Conservation (phyloP, 2,888 invertebrate species). For the Eledona agricola region DNA sequence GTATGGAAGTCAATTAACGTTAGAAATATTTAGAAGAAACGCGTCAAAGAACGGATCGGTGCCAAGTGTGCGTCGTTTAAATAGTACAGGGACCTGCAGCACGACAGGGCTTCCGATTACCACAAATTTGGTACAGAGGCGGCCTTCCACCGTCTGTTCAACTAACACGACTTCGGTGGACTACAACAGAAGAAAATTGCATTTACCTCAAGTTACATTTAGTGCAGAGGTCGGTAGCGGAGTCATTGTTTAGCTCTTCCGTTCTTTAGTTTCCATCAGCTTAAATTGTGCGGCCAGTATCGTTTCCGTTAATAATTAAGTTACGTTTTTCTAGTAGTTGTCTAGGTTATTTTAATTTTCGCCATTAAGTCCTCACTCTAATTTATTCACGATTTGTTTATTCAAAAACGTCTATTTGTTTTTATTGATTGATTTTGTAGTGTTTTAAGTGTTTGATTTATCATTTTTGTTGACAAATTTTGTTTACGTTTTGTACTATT, state of each 20-base stretch:
- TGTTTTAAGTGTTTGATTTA: constrained; percentile 34
- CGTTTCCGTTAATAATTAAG: constrained; percentile 21
- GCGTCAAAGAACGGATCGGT: constrained; percentile 62
- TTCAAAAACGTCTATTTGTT: constrained; percentile 41
- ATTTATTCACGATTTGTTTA: constrained; percentile 62
- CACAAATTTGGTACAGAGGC: constrained; percentile 55
- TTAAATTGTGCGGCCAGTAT: constrained; percentile 28
- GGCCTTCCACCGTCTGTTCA: constrained; percentile 78
- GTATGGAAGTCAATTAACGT: constrained; percentile 73
- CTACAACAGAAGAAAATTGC: constrained; percentile 69
- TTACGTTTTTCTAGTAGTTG: constrained; percentile 50
- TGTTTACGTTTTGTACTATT: constrained; percentile 40
- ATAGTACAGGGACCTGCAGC: constrained; percentile 42
- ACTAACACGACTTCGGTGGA: constrained; percentile 66
- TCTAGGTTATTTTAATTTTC: constrained; percentile 64
- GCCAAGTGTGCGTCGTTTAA: constrained; percentile 48
- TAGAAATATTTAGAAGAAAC: constrained; percentile 77
- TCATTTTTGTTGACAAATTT: constrained; percentile 37
- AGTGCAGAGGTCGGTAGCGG: constrained; percentile 92
- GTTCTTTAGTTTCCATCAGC: constrained; percentile 69
- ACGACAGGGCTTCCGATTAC: constrained; percentile 49
- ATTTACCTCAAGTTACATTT: constrained; percentile 85
- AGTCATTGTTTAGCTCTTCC: constrained; percentile 73
- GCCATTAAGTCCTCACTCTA: constrained; percentile 68
- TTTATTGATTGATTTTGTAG: constrained; percentile 38